Evolutionary conservation across 2,113 vertebrate genomes (phyloP).

Genomic region (Tyto alba): DNA sequence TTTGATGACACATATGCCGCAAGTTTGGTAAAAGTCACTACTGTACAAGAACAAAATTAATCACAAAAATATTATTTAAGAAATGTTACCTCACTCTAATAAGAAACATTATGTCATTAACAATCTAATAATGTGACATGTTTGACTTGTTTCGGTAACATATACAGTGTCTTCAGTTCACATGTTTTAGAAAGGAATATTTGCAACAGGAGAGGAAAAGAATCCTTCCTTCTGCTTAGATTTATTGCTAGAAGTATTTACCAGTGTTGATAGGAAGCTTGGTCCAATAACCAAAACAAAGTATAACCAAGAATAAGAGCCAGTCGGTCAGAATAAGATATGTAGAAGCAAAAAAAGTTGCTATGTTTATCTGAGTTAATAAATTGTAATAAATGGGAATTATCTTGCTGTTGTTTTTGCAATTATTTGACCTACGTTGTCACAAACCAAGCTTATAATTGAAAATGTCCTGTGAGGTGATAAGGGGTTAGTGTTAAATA

Average conservation of each 20-base stretch:
- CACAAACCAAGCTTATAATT: neutral
- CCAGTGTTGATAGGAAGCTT: neutral
- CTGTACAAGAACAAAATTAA: neutral
- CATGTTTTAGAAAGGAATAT: neutral
- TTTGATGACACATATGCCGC: neutral
- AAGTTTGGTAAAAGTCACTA: neutral
- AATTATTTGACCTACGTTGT: neutral
- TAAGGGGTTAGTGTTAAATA: neutral
- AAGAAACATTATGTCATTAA: neutral
- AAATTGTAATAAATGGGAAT: neutral
- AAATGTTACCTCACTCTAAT: neutral
- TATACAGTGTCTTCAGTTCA: neutral
- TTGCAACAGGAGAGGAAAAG: neutral
- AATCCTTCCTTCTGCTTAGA: neutral
- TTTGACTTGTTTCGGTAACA: neutral
- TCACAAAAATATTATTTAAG: neutral
- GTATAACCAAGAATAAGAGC: neutral
- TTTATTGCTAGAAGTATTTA: neutral
- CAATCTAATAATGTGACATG: neutral
- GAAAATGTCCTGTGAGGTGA: neutral
- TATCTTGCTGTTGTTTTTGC: neutral
- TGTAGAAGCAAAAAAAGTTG: neutral
- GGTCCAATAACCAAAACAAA: neutral
- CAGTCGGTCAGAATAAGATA: neutral
- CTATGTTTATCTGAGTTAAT: neutral